Conservation (phyloP, 2,113 vertebrate genomes). For the Chiloscyllium plagiosum region DNA sequence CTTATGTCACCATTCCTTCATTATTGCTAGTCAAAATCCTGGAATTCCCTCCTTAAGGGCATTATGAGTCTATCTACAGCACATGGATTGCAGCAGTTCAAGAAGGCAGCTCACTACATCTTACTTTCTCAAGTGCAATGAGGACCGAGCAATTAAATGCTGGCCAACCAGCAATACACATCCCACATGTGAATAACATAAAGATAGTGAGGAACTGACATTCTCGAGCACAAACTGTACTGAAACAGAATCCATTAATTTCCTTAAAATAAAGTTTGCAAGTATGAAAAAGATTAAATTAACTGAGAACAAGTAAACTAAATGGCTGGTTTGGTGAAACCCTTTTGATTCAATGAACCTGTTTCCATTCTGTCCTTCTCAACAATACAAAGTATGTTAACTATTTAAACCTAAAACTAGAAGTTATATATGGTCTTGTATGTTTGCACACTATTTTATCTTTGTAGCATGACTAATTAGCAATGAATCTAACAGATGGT, state of each 20-base stretch:
- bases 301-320: neutral
- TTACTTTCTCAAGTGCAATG: no score
- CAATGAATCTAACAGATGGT: neutral
- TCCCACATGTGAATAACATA: no score
- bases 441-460: neutral
- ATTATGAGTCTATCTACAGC: no score
- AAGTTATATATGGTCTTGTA: neutral
- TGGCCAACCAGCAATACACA: no score
- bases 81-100: no score
- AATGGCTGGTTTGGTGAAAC: neutral
- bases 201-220: neutral
- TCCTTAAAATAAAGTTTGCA: neutral
- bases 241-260: neutral
- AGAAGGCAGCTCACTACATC: no score
- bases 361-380: neutral
- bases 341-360: neutral
- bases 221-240: neutral
- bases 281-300: neutral
- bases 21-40: no score
- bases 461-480: neutral
- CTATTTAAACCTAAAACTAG: neutral
- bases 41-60: no score
- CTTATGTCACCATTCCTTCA: no score
- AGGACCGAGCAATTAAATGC: no score
- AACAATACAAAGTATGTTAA: neutral